These are phyloP conservation scores for Gortyna flavago DNA, from an alignment of 2,888 invertebrate species.

Conservation along the genomic window DNA sequence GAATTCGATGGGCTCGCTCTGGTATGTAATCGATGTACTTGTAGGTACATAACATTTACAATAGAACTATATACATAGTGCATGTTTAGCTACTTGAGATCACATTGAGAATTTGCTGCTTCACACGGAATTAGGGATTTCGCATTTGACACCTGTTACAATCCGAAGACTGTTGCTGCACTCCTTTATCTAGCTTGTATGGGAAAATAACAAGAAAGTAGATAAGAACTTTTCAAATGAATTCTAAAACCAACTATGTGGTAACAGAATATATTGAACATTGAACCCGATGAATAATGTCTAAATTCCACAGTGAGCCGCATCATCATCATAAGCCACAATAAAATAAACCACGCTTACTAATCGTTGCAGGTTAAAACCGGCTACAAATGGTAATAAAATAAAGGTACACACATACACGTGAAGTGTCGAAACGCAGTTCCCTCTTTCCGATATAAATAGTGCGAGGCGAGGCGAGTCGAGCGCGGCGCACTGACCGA, in stretches of 20 bases:
- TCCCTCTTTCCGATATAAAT: conserved; percentile 88
- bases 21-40: conserved; percentile 39
- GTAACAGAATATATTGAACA: conserved; percentile 27
- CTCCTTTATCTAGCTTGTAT: neutral
- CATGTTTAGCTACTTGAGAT: conserved; percentile 40
- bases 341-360: conserved; percentile 85
- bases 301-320: conserved; percentile 73
- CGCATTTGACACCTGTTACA: conserved; percentile 38
- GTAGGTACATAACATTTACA: conserved; percentile 40
- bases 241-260: conserved; percentile 15
- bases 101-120: conserved; percentile 31
- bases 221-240: neutral
- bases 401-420: conserved; percentile 86
- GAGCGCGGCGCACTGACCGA: conserved; percentile 85
- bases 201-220: neutral
- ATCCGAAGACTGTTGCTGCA: conserved; percentile 2
- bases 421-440: conserved; percentile 86
- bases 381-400: conserved; percentile 89
- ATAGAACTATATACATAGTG: conserved; percentile 39
- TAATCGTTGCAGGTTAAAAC: conserved; percentile 87
- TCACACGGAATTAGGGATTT: conserved; percentile 31
- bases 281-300: conserved; percentile 66
- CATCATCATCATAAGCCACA: conserved; percentile 83
- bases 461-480: conserved; percentile 84
- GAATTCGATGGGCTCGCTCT: conserved; percentile 44